These are phyloP conservation scores for Acanthacorydalis orientalis DNA, from an alignment of 2,888 invertebrate species.

Conservation along the genomic window DNA sequence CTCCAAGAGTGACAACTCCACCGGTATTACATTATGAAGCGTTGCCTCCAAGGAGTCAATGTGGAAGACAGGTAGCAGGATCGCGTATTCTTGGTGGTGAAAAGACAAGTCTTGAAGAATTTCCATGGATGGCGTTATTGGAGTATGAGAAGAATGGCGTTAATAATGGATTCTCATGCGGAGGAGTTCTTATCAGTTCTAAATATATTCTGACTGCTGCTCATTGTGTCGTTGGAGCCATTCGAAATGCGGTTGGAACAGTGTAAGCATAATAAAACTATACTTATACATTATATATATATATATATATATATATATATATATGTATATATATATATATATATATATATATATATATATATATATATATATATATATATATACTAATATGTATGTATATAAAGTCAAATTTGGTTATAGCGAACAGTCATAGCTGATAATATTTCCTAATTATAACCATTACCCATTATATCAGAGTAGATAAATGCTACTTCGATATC, in stretches of 20 bases:
- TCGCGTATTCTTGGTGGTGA: conserved; percentile 23
- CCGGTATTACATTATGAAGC: not conserved
- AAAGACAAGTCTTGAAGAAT: conserved; percentile 30
- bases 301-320: no score
- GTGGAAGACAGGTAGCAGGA: conserved; percentile 18
- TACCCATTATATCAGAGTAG: no score
- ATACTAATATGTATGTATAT: no score
- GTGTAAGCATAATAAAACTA: conserved; percentile 23
- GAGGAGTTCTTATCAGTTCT: conserved; percentile 32
- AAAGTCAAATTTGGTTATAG: no score
- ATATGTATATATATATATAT: no score
- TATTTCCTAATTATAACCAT: no score
- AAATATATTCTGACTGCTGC: conserved; percentile 36
- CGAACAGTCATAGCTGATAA: no score
- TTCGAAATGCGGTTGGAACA: conserved; percentile 19
- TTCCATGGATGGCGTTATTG: conserved; percentile 35
- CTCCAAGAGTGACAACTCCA: not conserved
- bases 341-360: no score
- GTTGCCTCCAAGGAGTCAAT: conserved; percentile 15
- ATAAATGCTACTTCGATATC: no score
- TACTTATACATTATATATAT: no score
- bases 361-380: no score
- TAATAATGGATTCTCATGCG: conserved; percentile 23
- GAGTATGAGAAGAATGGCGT: conserved; percentile 24
- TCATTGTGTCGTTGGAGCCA: conserved; percentile 31